Base-by-base conservation (phyloP, 2,113 vertebrate genomes). In the Gambusia affinis region DNA sequence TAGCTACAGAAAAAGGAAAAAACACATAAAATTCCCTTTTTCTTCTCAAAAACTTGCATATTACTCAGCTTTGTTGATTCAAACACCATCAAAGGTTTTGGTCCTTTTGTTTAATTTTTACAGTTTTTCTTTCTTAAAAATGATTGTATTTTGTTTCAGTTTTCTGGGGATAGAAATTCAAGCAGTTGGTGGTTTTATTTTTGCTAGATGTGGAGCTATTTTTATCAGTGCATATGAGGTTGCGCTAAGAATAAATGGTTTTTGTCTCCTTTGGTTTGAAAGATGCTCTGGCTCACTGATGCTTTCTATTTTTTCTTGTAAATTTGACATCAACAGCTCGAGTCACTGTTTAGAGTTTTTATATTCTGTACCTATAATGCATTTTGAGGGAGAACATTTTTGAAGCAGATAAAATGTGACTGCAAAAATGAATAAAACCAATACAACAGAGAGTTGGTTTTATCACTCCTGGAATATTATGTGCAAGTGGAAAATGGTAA, bases 221-320 rank as follows among this genome's bases (percentile, higher is more conserved):
- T 68, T 81, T 64, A 63, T 29, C 61, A 64, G 64, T 89, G 63
- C 64, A 15, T 54, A 61, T 81, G 68, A 82, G 84, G 33, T 86
- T 92, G 86, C 91, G 89, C 88, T 90, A 79, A n/a, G 79, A 90
- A 91, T 92, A 92, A 89, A 89, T n/a, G 8, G 2, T 57, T 79
- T 74, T 75, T 51, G 79, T 70, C 81, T 72, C 76, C 67, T 90
- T 88, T 89, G 78, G 68, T 84, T 70, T 68, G 64, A 73, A 78
- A 5, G 71, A 60, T 71, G 44, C 4, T 27, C 24, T 44, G 29
- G 64, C 31, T 54, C 28, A 62, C 19, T 62, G 29, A 75, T 1
- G 1, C 19, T 3, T 29, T 72, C 44, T 79, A 0, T 35, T 73
- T 35, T 54, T 30, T 47, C 1, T 60, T 60, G n/a, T 54, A 15